Evolutionary conservation across 2,797 vertebrate species (phyloP).

Genomic region (Anabacerthia variegaticeps): DNA sequence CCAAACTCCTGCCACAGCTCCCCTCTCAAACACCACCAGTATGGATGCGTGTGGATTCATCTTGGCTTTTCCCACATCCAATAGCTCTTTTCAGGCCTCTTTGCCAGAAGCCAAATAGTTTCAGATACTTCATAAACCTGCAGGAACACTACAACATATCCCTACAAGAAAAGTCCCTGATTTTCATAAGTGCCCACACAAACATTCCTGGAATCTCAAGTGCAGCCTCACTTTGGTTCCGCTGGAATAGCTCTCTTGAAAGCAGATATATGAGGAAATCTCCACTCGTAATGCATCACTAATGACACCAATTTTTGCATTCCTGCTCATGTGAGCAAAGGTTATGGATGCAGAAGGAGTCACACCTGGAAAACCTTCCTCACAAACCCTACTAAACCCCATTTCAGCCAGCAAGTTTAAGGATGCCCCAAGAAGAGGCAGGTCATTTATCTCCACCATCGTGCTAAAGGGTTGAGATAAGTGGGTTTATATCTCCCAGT

Average conservation of each 20-base stretch:
- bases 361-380: conserved; percentile 6
- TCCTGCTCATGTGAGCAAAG: conserved; percentile 2
- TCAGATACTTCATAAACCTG: background rate
- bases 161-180: conserved; percentile 27
- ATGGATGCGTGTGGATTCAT: background rate
- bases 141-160: background rate
- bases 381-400: background rate
- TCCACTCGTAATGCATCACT: conserved; percentile 6
- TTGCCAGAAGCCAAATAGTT: background rate
- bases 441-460: background rate
- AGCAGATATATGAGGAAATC: conserved; percentile 41
- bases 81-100: background rate
- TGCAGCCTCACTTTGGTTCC: conserved; percentile 44
- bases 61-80: background rate
- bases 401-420: background rate
- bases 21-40: background rate
- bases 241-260: conserved; percentile 50
- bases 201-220: conserved; percentile 60
- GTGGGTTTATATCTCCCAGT: background rate
- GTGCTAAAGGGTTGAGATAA: background rate
- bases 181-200: conserved; percentile 23
- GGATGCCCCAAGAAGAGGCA: background rate
- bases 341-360: background rate
- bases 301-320: conserved; percentile 9
- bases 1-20: background rate